These are phyloP conservation scores for Temnothorax curvispinosus DNA, from an alignment of 1,140 invertebrate genomes.

Conservation along the genomic window DNA sequence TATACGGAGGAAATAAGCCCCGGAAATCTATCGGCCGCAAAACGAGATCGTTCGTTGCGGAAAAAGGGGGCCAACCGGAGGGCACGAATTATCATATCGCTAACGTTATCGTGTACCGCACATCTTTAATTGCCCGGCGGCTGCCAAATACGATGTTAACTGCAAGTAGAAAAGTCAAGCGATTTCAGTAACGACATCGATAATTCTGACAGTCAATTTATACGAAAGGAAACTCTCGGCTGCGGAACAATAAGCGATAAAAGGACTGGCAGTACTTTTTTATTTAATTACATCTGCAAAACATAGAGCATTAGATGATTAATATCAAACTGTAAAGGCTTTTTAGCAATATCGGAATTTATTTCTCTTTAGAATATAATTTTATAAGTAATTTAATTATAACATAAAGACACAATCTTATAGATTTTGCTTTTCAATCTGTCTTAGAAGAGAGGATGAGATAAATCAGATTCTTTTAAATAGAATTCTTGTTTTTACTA, in stretches of 20 bases:
- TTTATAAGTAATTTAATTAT: conserved; percentile 16
- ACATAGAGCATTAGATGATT: neutral
- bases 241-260: neutral
- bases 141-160: conserved; percentile 5
- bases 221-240: neutral
- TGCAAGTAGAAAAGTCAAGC: neutral
- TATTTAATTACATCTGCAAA: neutral
- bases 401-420: neutral
- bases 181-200: conserved; percentile 3
- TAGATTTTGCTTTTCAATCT: neutral
- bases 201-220: conserved; percentile 8
- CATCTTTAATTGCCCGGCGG: conserved; percentile 37
- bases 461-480: neutral
- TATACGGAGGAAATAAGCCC: conserved; percentile 66
- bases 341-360: neutral
- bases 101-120: conserved; percentile 5
- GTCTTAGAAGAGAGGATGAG: neutral
- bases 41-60: conserved; percentile 22
- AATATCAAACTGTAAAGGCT: neutral
- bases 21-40: conserved; percentile 60
- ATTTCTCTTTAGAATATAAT: neutral
- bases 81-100: conserved; percentile 26
- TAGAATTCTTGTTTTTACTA: neutral
- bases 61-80: neutral
- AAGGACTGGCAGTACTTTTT: neutral